Evolutionary conservation across 2,888 invertebrate genomes (phyloP).

Genomic region (Drosophila cognata): DNA sequence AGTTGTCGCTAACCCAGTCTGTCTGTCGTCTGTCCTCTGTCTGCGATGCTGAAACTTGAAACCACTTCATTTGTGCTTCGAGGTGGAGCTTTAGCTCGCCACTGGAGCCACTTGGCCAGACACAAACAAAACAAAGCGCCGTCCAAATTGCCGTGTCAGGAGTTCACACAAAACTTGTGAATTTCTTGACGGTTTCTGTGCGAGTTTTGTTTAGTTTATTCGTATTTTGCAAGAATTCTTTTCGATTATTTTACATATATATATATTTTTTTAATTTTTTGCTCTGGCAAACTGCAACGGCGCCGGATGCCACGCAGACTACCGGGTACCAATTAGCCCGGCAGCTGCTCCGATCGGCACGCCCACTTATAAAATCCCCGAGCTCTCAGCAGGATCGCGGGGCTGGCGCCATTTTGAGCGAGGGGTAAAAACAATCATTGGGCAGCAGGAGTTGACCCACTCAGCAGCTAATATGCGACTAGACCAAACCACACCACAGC

Average conservation of each 20-base stretch:
- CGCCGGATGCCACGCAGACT: conserved; percentile 67
- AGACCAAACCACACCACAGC: neutral
- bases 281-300: conserved; percentile 29
- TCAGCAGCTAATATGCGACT: conserved; percentile 10
- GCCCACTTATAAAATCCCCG: conserved; percentile 18
- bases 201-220: conserved; percentile 15
- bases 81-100: conserved; percentile 15
- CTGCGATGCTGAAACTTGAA: conserved; percentile 61
- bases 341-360: conserved; percentile 39
- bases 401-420: conserved; percentile 24
- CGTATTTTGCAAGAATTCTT: neutral
- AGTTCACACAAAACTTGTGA: conserved; percentile 76
- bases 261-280: neutral
- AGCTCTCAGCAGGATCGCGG: conserved; percentile 2
- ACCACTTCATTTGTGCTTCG: conserved; percentile 63
- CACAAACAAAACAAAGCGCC: conserved; percentile 32
- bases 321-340: conserved; percentile 48
- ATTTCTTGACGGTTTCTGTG: conserved; percentile 43
- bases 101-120: conserved; percentile 32
- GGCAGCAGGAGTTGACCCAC: conserved; percentile 11
- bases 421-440: neutral
- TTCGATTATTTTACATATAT: neutral
- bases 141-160: conserved; percentile 59
- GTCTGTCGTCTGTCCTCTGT: conserved; percentile 11
- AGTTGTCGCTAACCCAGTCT: conserved; percentile 11